Percentiles rank a stretch among this genome's conserved stretches.
Conservation (phyloP, 2,113 vertebrate genomes). For the Myiagra hebetior region DNA sequence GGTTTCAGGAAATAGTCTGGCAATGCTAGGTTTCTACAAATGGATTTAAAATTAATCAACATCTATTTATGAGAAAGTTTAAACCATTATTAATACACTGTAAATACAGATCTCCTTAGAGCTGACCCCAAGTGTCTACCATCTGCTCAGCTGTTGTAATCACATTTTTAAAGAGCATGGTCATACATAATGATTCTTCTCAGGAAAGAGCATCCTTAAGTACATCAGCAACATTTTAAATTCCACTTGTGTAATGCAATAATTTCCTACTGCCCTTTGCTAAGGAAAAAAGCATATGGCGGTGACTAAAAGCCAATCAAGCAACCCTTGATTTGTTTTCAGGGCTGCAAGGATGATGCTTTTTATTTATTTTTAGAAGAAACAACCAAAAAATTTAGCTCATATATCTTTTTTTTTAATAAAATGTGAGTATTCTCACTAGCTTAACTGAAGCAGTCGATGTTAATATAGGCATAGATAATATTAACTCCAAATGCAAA, state of each 20-base stretch:
- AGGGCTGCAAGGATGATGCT: not conserved
- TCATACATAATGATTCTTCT: slow-evolving; percentile 64
- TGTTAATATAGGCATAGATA: not conserved
- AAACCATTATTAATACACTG: slow-evolving; percentile 84
- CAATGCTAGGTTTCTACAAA: slow-evolving; percentile 74
- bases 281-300: slow-evolving; percentile 49
- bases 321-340: not conserved
- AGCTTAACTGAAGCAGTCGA: not conserved
- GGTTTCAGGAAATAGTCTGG: slow-evolving; percentile 80
- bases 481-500: not conserved
- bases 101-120: slow-evolving; percentile 77
- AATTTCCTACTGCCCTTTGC: slow-evolving; percentile 35
- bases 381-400: not conserved
- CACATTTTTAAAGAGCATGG: slow-evolving; percentile 71
- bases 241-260: slow-evolving; percentile 63
- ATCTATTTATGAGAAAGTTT: slow-evolving; percentile 83
- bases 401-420: not conserved
- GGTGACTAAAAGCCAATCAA: slow-evolving; percentile 11
- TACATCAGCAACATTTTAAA: slow-evolving; percentile 58
- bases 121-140: slow-evolving; percentile 65
- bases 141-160: slow-evolving; percentile 72
- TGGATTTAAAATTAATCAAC: slow-evolving; percentile 83
- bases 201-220: slow-evolving; percentile 59
- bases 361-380: slow-evolving; percentile 14
- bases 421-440: not conserved